Conservation (phyloP, 2,888 invertebrate genomes). For the Drosophila diplacantha region DNA sequence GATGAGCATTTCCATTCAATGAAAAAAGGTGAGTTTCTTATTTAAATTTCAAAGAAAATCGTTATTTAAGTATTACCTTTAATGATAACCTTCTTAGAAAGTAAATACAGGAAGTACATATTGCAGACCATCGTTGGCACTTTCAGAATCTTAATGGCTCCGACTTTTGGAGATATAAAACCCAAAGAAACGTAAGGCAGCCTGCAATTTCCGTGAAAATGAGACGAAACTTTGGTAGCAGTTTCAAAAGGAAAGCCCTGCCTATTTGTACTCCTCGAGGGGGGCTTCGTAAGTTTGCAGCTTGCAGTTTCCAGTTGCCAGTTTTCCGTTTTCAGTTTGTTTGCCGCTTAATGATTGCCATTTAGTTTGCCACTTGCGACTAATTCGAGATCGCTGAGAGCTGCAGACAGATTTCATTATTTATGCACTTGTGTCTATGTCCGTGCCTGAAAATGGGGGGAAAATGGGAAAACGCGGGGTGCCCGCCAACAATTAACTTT, state of each 20-base stretch:
- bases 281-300: constrained; percentile 7
- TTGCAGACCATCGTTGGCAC: neutral
- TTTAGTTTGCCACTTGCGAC: constrained; percentile 46
- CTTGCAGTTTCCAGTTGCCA: neutral
- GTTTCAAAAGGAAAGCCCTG: constrained; percentile 8
- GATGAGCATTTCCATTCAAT: constrained; percentile 13
- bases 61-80: neutral
- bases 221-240: constrained; percentile 10
- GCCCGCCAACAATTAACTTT: constrained; percentile 62
- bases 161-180: constrained; percentile 1
- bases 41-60: neutral
- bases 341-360: constrained; percentile 41
- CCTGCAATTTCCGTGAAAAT: constrained; percentile 8
- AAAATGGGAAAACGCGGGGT: constrained; percentile 6
- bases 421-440: constrained; percentile 46
- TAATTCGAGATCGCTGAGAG: constrained; percentile 46
- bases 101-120: neutral
- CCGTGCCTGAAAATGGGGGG: constrained; percentile 2
- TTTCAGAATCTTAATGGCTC: constrained; percentile 7
- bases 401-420: constrained; percentile 54
- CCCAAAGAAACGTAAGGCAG: neutral
- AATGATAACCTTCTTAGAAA: neutral
- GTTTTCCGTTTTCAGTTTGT: constrained; percentile 23
- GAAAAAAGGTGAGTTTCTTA: neutral
- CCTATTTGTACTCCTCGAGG: constrained; percentile 4